Evolutionary conservation across 2,797 vertebrate species (phyloP).

Genomic region (Pteropus rufus): DNA sequence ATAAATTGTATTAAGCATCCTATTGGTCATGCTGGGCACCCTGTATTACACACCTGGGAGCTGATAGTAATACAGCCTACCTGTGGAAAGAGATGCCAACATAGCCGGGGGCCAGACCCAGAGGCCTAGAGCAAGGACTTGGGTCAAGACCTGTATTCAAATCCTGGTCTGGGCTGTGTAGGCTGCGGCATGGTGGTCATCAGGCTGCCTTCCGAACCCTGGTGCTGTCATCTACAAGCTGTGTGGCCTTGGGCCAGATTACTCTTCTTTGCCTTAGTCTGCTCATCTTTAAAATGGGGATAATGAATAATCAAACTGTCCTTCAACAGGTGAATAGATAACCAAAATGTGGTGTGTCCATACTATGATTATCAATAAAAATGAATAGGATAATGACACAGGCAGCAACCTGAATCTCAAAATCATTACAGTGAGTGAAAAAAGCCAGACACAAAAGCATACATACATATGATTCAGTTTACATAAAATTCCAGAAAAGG

Average conservation of each 20-base stretch:
- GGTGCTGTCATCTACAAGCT: not conserved
- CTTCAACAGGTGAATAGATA: not conserved
- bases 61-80: not conserved
- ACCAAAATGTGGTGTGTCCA: not conserved
- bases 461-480: not conserved
- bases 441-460: not conserved
- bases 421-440: not conserved
- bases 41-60: not conserved
- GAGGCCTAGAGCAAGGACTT: not conserved
- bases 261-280: not conserved
- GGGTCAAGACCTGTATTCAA: not conserved
- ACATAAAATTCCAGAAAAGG: not conserved
- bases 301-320: not conserved
- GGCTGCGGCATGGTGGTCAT: not conserved
- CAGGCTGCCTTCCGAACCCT: not conserved
- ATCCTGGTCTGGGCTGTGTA: not conserved
- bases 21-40: not conserved
- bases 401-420: not conserved
- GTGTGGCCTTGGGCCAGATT: not conserved
- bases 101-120: not conserved
- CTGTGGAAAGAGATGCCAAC: not conserved
- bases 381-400: not conserved
- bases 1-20: not conserved
- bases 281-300: slow-evolving; percentile 5
- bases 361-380: not conserved